Conservation (phyloP, 2,888 invertebrate species). For the Podotricha telesiphe region DNA sequence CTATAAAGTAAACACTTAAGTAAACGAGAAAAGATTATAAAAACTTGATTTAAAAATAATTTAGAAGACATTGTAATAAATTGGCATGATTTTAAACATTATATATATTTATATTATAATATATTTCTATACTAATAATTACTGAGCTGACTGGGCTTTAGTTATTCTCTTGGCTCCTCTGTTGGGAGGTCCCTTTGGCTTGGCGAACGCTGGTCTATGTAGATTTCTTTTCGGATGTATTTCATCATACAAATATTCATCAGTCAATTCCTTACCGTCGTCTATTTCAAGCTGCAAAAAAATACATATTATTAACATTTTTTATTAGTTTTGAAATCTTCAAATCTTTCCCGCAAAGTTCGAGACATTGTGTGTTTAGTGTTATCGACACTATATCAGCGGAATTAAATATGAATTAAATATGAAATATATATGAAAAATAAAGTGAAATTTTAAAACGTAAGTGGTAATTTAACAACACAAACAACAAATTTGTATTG, state of each 20-base stretch:
- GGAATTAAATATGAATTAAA: no score
- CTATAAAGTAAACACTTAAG: conserved; percentile 5
- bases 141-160: conserved; percentile 84
- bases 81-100: conserved; percentile 12
- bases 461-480: no score
- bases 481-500: no score
- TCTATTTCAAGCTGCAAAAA: conserved; percentile 93
- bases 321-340: no score
- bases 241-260: conserved; percentile 95
- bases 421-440: no score
- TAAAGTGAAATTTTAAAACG: no score
- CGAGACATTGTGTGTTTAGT: no score
- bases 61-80: conserved; percentile 16
- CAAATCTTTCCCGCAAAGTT: no score
- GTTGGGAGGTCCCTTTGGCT: conserved; percentile 97
- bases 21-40: conserved; percentile 13
- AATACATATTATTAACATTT: not conserved
- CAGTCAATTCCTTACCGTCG: conserved; percentile 93
- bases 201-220: conserved; percentile 95
- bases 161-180: conserved; percentile 95
- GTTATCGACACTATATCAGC: no score
- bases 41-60: conserved; percentile 14
- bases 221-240: conserved; percentile 96
- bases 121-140: conserved; percentile 35
- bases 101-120: not conserved